Percentiles rank a stretch among this genome's conserved stretches.
These are phyloP conservation scores for Lithobius niger DNA, from an alignment of 1,140 invertebrate genomes.

Conservation along the genomic window DNA sequence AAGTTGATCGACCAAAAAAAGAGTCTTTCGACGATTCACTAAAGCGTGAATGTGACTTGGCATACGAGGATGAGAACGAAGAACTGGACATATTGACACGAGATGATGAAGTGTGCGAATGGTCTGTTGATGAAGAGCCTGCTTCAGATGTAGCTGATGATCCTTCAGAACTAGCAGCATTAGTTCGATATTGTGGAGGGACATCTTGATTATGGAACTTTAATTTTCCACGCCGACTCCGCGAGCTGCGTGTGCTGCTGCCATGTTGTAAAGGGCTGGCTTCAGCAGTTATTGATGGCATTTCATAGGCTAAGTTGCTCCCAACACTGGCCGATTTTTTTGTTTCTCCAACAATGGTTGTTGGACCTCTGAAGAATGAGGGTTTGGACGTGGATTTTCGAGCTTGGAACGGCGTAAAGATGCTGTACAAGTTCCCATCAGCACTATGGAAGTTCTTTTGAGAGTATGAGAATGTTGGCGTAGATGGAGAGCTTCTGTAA, in stretches of 20 bases:
- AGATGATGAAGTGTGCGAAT: background rate
- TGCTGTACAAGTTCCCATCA: conserved; percentile 24
- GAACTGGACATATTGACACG: background rate
- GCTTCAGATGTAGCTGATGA: background rate
- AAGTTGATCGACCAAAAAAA: background rate
- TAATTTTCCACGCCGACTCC: conserved; percentile 55
- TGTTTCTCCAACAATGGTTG: no score
- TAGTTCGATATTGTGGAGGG: conserved; percentile 38
- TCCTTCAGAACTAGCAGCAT: background rate
- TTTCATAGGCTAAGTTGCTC: background rate
- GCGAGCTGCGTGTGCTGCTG: conserved; percentile 26
- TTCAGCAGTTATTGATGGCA: background rate
- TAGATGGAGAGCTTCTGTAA: background rate
- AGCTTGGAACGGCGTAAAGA: conserved; percentile 21
- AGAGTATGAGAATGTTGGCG: conserved; percentile 18
- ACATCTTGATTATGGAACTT: conserved; percentile 69
- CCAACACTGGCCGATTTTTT: no score
- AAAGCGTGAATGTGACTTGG: background rate
- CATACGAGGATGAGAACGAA: background rate
- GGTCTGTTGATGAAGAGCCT: background rate
- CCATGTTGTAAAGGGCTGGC: background rate
- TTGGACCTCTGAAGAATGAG: conserved; percentile 18
- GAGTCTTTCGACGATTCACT: background rate
- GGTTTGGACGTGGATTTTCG: conserved; percentile 19
- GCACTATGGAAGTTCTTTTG: conserved; percentile 24